Evolutionary conservation across 2,113 vertebrate genomes (phyloP).

Genomic region (Aix galericulata): DNA sequence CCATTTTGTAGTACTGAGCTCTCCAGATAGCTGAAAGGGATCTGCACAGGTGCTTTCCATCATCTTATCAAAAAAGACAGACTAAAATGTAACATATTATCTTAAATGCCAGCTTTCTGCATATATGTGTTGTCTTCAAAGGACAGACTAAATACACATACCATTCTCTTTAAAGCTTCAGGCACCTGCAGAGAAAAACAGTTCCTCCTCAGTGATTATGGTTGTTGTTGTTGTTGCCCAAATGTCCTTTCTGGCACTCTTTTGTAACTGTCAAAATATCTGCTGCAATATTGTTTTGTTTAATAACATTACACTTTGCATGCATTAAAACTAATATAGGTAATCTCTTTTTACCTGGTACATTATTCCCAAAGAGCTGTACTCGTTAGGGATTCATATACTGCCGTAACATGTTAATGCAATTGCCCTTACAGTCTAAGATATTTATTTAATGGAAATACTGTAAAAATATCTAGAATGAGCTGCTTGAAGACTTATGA

Average conservation of each 20-base stretch:
- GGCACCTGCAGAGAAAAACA: not conserved
- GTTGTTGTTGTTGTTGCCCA: no score
- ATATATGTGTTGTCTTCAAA: not conserved
- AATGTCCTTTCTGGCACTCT: not conserved
- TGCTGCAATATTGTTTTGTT: not conserved
- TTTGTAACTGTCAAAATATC: not conserved
- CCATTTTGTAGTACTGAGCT: not conserved
- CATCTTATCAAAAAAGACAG: not conserved
- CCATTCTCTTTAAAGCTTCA: not conserved
- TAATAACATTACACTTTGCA: not conserved
- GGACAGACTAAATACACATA: not conserved
- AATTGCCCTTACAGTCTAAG: not conserved
- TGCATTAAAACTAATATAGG: not conserved
- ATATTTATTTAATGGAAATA: not conserved
- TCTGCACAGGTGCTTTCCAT: not conserved
- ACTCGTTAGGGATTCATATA: not conserved
- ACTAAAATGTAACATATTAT: not conserved
- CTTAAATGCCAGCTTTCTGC: not conserved
- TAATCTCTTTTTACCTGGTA: not conserved
- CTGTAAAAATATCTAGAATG: not conserved
- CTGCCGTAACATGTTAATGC: not conserved
- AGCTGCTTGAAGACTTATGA: not conserved
- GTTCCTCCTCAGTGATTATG: not conserved
- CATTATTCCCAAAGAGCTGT: not conserved
- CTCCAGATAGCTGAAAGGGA: not conserved